phyloP scores from a whole-genome alignment of 1,140 invertebrate genomes.

The Euwallacea fornicatus region DNA sequence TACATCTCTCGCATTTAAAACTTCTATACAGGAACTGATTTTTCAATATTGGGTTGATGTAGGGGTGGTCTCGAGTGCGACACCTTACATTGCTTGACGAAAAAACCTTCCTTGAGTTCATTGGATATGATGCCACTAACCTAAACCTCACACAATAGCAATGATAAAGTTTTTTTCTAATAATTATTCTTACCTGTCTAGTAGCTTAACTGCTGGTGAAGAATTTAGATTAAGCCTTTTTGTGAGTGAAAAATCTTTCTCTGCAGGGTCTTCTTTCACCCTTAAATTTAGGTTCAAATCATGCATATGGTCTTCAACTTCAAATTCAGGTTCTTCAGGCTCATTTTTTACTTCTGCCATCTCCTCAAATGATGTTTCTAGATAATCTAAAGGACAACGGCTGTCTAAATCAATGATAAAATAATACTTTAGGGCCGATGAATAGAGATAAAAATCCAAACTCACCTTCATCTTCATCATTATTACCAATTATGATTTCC shows the following conservation, averaged over 20 bases:
- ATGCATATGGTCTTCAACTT: neutral
- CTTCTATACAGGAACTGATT: slow-evolving; percentile 50
- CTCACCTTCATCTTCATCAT: slow-evolving; percentile 40
- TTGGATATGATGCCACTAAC: slow-evolving; percentile 39
- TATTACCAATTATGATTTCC: slow-evolving; percentile 31
- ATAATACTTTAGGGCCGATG: no score
- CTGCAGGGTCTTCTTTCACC: neutral
- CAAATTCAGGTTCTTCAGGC: slow-evolving; percentile 8
- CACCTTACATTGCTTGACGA: slow-evolving; percentile 45
- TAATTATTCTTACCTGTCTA: slow-evolving; percentile 29
- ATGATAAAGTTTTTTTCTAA: neutral
- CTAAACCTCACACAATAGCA: slow-evolving; percentile 33
- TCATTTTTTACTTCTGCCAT: slow-evolving; percentile 31
- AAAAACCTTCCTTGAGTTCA: slow-evolving; percentile 39
- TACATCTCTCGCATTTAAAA: slow-evolving; percentile 51
- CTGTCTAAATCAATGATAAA: neutral
- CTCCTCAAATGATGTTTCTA: slow-evolving; percentile 32
- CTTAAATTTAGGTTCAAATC: neutral
- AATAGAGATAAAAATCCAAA: neutral
- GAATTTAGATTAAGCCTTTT: neutral
- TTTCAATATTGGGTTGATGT: slow-evolving; percentile 51
- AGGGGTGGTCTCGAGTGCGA: slow-evolving; percentile 48
- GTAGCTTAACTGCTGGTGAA: slow-evolving; percentile 24
- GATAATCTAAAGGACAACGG: slow-evolving; percentile 25
- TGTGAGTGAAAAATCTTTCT: neutral